A percentile compares a stretch with the other conserved stretches of the same genome.
Evolutionary conservation across 2,113 vertebrate genomes (phyloP).

Genomic region (Argyrosomus japonicus): DNA sequence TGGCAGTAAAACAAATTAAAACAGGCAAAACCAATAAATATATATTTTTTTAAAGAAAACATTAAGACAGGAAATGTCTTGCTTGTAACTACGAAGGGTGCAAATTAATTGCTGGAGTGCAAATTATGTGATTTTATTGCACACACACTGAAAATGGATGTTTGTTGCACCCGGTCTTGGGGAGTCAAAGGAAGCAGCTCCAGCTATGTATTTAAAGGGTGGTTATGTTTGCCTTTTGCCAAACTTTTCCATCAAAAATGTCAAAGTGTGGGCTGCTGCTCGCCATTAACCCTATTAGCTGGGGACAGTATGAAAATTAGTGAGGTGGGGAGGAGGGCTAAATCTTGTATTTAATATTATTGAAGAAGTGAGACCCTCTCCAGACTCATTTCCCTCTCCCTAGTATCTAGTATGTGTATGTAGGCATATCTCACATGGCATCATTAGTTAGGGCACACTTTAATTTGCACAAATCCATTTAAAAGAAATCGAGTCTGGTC

Average conservation of each 20-base stretch:
- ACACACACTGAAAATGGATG: conserved; percentile 26
- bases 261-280: not conserved
- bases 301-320: not conserved
- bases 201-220: not conserved
- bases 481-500: not conserved
- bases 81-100: conserved; percentile 25
- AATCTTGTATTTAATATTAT: not conserved
- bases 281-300: not conserved
- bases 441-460: not conserved
- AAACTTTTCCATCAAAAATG: not conserved
- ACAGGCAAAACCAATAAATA: conserved; percentile 6
- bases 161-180: not conserved
- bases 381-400: not conserved
- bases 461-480: not conserved
- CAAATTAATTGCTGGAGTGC: conserved; percentile 14
- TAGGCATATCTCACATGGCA: not conserved
- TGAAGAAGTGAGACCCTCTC: not conserved
- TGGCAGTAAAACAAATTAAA: conserved; percentile 39
- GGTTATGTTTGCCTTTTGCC: not conserved
- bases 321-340: not conserved
- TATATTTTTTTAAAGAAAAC: not conserved
- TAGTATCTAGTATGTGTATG: not conserved
- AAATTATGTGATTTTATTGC: conserved; percentile 43
- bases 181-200: conserved; percentile 10
- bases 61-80: not conserved